phyloP scores from a whole-genome alignment of 1,140 invertebrate species.

The Drosophila baimaii region DNA sequence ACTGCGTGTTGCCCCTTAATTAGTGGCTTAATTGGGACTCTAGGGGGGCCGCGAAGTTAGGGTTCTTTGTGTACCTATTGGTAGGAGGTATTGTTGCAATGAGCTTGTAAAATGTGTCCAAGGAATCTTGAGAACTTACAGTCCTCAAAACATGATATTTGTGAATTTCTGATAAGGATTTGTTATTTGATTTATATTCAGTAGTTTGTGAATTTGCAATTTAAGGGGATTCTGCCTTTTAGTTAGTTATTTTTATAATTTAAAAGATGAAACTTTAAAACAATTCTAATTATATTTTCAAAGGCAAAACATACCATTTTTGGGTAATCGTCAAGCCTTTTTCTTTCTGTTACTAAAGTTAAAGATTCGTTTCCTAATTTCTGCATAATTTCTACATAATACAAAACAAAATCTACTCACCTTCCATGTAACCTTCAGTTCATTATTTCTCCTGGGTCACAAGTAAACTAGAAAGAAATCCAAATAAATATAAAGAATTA shows the following conservation, averaged over 20 bases:
- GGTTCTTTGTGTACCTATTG: background rate
- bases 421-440: background rate
- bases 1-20: slow-evolving; percentile 24
- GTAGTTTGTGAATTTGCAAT: background rate
- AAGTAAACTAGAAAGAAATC: background rate
- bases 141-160: background rate
- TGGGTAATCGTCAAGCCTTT: no score
- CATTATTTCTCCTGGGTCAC: background rate
- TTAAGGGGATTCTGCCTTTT: no score
- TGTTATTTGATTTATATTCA: background rate
- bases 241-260: background rate
- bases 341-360: no score
- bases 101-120: background rate
- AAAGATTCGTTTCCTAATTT: no score
- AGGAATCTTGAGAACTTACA: background rate
- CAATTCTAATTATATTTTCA: background rate
- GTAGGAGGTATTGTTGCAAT: slow-evolving; percentile 1
- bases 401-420: background rate
- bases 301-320: background rate
- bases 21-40: slow-evolving; percentile 29
- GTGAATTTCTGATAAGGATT: background rate
- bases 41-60: background rate
- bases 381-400: no score
- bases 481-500: slow-evolving; percentile 4
- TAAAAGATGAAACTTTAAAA: background rate